Base-by-base conservation (phyloP, 2,888 invertebrate genomes). In the Phania funesta region DNA sequence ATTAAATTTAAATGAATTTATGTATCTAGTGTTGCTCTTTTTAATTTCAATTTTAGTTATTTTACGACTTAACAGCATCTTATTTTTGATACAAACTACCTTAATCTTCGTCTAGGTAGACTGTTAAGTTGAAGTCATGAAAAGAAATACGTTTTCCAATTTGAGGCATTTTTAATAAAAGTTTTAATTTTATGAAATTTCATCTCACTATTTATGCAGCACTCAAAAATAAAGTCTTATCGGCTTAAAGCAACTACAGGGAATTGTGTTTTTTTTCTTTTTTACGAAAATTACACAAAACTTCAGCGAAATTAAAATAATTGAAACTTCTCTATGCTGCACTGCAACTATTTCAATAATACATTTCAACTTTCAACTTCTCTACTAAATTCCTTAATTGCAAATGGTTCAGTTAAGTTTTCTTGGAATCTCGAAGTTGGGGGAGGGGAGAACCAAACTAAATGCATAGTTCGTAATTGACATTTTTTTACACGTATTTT, bases 381-480 rank as follows among this genome's bases (percentile, higher is more conserved):
- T 29, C 16, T 35, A 24, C 26, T 44, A 46, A 56, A 65, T 68
- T 58, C 58, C n/a, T 44, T 68, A 60, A 68, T 76, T 68, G 32
- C 24, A 52, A 76, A 60, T 41, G 52, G 6, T 52, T 68, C 35
- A 24, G 68, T 26, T 35, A 52, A 76, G 67, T 76, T 65, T 60
- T 52, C 60, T 44, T 60, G 24, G 60, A 60, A 68, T 46, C 22
- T n/a, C n/a, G n/a, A n/a, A n/a, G n/a, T n/a, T n/a, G n/a, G n/a
- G 24, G 22, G 44, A 16, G 3, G 6, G 24, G 50, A 52, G 58
- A 29, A 65, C 44, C 7, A 16, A 11, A 58, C 29, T 6, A 48
- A 52, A 65, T 3, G 7, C 22, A 26, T 20, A 52, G 18, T 68
- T 50, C 60, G n/a, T 68, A 76, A 60, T 76, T 76, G 76, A 76